Percentiles rank a stretch among this genome's conserved stretches.
Conservation (phyloP, 2,888 invertebrate genomes). For the Philhelius pedissequus region DNA sequence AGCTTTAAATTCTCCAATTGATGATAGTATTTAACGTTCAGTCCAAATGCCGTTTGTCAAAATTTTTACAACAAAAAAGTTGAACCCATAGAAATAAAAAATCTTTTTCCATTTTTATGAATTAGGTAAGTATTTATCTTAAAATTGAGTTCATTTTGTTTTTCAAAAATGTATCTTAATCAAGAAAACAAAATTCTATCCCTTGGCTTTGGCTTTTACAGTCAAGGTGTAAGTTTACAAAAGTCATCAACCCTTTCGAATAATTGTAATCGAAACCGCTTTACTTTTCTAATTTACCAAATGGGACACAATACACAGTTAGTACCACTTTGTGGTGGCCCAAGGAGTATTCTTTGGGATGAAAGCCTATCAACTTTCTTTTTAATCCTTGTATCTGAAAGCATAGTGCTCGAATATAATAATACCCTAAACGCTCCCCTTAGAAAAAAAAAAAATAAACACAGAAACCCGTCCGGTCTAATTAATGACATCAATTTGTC, state of each 20-base stretch:
- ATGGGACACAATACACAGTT: slow-evolving; percentile 46
- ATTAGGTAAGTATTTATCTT: no score
- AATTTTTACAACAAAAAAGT: no score
- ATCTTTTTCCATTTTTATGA: no score
- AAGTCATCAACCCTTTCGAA: slow-evolving; percentile 22
- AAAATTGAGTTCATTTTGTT: no score
- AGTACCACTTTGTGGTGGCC: slow-evolving; percentile 21
- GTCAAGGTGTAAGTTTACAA: neutral
- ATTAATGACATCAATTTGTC: slow-evolving; percentile 77
- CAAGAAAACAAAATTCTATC: no score
- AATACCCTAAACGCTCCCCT: neutral
- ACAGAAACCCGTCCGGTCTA: slow-evolving; percentile 69
- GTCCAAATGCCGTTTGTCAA: no score
- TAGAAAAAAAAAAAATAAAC: neutral
- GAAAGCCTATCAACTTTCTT: slow-evolving; percentile 20
- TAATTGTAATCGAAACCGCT: slow-evolving; percentile 54
- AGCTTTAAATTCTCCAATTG: no score
- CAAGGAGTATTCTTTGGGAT: slow-evolving; percentile 2
- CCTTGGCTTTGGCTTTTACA: no score
- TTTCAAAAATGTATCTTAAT: no score
- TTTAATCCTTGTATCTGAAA: neutral
- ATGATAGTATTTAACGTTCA: no score
- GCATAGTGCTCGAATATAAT: neutral
- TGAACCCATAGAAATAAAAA: no score
- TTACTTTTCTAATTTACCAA: slow-evolving; percentile 61